Conservation (phyloP, 2,888 invertebrate genomes). For the Oxytorus armatus region DNA sequence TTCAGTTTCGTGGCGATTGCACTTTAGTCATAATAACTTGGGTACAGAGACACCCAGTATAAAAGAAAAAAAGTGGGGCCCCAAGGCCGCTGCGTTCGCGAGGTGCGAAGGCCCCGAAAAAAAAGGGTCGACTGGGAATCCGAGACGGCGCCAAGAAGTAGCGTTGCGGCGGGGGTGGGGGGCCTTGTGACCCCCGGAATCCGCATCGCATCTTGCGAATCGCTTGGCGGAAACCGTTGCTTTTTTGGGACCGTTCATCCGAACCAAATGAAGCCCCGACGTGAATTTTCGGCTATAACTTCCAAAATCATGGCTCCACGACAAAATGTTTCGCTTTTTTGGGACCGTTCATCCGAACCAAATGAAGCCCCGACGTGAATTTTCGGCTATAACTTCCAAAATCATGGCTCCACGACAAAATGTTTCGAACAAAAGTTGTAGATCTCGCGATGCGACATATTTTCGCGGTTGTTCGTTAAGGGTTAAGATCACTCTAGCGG, state of each 20-base stretch:
- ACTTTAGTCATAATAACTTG: constrained; percentile 20
- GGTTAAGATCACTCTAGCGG: no score
- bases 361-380: constrained; percentile 27
- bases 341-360: background rate
- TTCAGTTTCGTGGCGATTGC: constrained; percentile 9
- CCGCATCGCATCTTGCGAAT: constrained; percentile 1
- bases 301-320: constrained; percentile 1
- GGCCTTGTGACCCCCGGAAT: constrained; percentile 53
- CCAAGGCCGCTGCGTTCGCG: constrained; percentile 62
- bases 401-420: constrained; percentile 10
- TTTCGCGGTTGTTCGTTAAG: no score
- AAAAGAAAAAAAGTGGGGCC: constrained; percentile 32
- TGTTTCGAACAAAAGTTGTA: background rate
- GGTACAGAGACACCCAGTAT: constrained; percentile 42
- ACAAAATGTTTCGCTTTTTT: background rate
- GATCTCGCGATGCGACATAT: no score
- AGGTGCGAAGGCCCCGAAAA: constrained; percentile 65
- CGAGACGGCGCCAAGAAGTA: constrained; percentile 65
- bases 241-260: constrained; percentile 23
- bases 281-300: constrained; percentile 11
- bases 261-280: constrained; percentile 26
- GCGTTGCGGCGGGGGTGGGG: constrained; percentile 25
- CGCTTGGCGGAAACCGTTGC: constrained; percentile 53
- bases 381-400: constrained; percentile 1
- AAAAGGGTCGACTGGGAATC: constrained; percentile 69